These are phyloP conservation scores for Leucophora obtusa DNA, from an alignment of 2,888 invertebrate genomes.

Conservation along the genomic window DNA sequence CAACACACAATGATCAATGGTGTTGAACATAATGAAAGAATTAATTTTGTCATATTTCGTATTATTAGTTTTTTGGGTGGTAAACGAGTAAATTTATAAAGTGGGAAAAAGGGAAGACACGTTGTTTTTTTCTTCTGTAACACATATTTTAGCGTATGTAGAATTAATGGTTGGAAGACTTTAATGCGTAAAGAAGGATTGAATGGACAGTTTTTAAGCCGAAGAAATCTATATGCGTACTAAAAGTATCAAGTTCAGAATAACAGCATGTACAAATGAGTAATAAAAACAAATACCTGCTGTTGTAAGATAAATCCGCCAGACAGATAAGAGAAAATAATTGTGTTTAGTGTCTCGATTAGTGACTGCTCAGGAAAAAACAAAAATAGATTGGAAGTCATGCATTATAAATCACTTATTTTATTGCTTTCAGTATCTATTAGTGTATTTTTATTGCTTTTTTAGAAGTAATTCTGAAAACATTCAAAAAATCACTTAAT, in stretches of 20 bases:
- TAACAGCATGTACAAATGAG: neutral
- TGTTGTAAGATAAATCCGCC: no score
- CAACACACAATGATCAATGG: constrained; percentile 51
- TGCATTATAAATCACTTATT: no score
- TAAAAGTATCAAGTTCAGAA: neutral
- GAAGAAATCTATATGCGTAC: neutral
- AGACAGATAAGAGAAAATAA: no score
- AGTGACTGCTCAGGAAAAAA: no score
- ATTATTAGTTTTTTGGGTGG: constrained; percentile 29
- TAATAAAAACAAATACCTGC: no score
- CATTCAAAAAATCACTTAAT: no score
- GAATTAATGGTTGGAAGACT: neutral
- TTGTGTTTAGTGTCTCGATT: no score
- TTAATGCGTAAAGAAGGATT: neutral
- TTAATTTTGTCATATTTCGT: constrained; percentile 47
- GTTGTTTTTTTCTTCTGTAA: neutral
- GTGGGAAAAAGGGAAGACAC: constrained; percentile 16
- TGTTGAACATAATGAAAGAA: constrained; percentile 57
- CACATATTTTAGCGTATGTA: neutral
- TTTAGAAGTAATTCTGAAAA: no score
- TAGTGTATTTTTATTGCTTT: no score
- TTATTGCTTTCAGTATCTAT: no score
- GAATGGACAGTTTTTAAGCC: no score
- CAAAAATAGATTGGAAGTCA: no score
- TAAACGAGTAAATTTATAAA: neutral